A percentile compares a stretch with the other conserved stretches of the same genome.
These are phyloP conservation scores for Ruditapes philippinarum DNA, from an alignment of 1,140 invertebrate genomes.

Conservation along the genomic window DNA sequence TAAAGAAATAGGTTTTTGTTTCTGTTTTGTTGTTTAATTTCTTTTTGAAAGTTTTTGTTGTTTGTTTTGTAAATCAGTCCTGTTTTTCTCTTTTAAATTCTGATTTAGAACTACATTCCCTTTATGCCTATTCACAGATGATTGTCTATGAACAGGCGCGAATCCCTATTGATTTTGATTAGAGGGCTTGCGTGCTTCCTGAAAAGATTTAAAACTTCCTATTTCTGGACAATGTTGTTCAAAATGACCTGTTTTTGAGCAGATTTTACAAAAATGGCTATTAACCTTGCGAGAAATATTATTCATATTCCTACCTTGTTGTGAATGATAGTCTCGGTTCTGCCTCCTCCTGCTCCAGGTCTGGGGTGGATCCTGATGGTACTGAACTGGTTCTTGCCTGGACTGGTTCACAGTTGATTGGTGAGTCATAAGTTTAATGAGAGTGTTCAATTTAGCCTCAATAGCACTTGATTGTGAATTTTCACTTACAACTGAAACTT, in stretches of 20 bases:
- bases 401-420: not conserved
- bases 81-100: too few species aligned
- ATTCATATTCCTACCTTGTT: slow-evolving; percentile 41
- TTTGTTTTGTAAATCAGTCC: too few species aligned
- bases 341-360: too few species aligned
- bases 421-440: not conserved
- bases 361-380: not conserved
- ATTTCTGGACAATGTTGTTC: not conserved
- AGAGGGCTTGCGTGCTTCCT: not conserved
- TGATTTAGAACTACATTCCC: too few species aligned
- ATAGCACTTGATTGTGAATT: too few species aligned
- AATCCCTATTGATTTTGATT: slow-evolving; percentile 45
- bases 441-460: not conserved
- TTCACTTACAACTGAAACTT: not conserved
- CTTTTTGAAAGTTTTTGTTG: too few species aligned
- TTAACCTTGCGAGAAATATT: not conserved
- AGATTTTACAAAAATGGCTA: not conserved
- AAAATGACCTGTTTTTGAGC: slow-evolving; percentile 21
- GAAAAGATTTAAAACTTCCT: not conserved
- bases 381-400: not conserved
- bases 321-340: not conserved
- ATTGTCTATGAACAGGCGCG: slow-evolving; percentile 58
- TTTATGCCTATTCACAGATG: slow-evolving; percentile 52
- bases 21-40: too few species aligned
- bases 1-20: not conserved